These are phyloP conservation scores for Salvelinus fontinalis DNA, from an alignment of 2,113 vertebrate species.

Conservation along the genomic window DNA sequence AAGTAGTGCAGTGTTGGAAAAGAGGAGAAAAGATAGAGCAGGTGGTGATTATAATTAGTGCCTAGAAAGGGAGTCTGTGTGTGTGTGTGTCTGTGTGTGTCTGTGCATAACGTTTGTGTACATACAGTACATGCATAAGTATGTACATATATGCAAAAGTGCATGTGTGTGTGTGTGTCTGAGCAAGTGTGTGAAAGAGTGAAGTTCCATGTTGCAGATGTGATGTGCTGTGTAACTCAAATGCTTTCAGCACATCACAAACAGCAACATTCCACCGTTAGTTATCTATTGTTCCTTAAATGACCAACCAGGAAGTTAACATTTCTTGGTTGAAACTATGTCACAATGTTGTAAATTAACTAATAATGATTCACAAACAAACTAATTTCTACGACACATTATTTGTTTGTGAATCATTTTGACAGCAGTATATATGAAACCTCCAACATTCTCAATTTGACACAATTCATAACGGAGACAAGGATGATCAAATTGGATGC, in stretches of 20 bases:
- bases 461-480: no score
- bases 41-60: constrained; percentile 34
- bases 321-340: constrained; percentile 15
- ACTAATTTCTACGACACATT: no score
- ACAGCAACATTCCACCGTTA: constrained; percentile 62
- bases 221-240: constrained; percentile 60
- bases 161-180: neutral
- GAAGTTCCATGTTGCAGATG: constrained; percentile 57
- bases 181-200: constrained; percentile 29
- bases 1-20: constrained; percentile 34
- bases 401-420: no score
- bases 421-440: no score
- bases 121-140: neutral
- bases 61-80: neutral
- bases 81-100: constrained; percentile 11
- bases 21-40: constrained; percentile 48
- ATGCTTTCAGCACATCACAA: constrained; percentile 59
- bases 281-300: constrained; percentile 65
- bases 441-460: no score
- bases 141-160: neutral
- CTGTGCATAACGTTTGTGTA: no score
- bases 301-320: constrained; percentile 63
- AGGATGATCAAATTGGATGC: no score
- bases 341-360: no score
- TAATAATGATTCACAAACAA: no score